A percentile compares a stretch with the other conserved stretches of the same genome.
Conservation (phyloP, 2,797 vertebrate genomes). For the Cheirogaleus major region DNA sequence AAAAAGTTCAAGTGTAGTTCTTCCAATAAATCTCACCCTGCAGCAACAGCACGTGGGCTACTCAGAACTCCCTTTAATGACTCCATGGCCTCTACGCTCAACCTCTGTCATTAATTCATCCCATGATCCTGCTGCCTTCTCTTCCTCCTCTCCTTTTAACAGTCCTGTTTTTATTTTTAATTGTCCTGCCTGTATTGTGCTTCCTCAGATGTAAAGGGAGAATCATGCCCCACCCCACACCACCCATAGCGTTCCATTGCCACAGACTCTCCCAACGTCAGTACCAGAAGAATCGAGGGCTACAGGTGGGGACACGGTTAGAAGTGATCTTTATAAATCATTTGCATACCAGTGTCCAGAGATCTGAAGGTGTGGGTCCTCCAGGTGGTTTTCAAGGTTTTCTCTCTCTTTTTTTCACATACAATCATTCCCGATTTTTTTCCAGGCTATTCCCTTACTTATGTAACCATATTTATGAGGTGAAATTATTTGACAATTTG, state of each 20-base stretch:
- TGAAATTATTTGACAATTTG: constrained; percentile 6
- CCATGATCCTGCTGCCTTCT: neutral
- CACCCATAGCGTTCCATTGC: neutral
- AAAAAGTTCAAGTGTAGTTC: neutral
- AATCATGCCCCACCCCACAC: neutral
- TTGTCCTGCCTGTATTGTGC: neutral
- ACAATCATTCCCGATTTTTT: neutral
- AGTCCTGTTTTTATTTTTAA: neutral
- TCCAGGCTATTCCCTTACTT: neutral
- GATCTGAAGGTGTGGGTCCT: neutral
- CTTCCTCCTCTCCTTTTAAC: neutral
- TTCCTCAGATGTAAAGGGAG: neutral
- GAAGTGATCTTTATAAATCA: neutral
- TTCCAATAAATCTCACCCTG: neutral
- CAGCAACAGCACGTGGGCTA: neutral
- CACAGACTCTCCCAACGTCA: neutral
- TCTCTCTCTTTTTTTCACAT: neutral
- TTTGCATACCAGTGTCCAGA: neutral
- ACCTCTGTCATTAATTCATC: neutral
- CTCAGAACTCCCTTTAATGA: neutral
- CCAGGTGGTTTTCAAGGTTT: neutral
- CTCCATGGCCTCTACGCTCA: neutral
- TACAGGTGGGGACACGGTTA: neutral
- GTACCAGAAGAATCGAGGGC: neutral
- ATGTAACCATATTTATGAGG: neutral